Conservation (phyloP, 2,888 invertebrate species). For the Scaptodrosophila latifasciaeformis region DNA sequence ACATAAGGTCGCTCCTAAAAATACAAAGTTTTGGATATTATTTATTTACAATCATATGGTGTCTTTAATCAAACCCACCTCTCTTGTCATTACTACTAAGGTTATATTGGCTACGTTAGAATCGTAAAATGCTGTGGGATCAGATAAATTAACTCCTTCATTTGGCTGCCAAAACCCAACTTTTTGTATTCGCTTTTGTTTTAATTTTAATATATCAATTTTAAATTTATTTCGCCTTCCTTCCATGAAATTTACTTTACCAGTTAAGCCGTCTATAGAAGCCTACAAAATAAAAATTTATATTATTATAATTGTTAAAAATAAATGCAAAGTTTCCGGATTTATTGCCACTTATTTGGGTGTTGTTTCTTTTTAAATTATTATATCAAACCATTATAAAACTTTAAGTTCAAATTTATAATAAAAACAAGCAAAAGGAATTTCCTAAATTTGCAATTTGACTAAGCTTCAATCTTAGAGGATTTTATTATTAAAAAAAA, state of each 20-base stretch:
- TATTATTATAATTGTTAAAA: neutral
- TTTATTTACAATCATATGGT: too few relatives aligned
- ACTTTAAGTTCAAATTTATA: neutral
- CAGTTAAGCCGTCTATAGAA: conserved; percentile 89
- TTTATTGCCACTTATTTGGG: too few relatives aligned
- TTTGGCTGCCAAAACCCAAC: conserved; percentile 89
- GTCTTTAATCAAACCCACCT: conserved; percentile 78
- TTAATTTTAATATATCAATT: conserved; percentile 88
- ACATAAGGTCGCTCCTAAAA: conserved; percentile 91
- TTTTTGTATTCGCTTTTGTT: conserved; percentile 85
- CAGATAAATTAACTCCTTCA: conserved; percentile 86
- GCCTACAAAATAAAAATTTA: conserved; percentile 77
- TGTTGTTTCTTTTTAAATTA: neutral
- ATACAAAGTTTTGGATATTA: neutral
- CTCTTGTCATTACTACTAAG: conserved; percentile 90
- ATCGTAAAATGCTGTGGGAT: conserved; percentile 89
- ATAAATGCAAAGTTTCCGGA: too few relatives aligned
- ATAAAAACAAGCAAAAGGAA: too few relatives aligned
- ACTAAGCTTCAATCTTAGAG: neutral
- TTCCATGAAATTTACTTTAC: conserved; percentile 89
- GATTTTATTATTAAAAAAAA: neutral
- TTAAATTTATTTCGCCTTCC: conserved; percentile 89
- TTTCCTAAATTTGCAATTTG: neutral
- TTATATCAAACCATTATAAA: neutral
- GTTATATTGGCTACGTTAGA: conserved; percentile 89